Evolutionary conservation across 2,797 vertebrate genomes (phyloP).

Genomic region (Labroides dimidiatus): DNA sequence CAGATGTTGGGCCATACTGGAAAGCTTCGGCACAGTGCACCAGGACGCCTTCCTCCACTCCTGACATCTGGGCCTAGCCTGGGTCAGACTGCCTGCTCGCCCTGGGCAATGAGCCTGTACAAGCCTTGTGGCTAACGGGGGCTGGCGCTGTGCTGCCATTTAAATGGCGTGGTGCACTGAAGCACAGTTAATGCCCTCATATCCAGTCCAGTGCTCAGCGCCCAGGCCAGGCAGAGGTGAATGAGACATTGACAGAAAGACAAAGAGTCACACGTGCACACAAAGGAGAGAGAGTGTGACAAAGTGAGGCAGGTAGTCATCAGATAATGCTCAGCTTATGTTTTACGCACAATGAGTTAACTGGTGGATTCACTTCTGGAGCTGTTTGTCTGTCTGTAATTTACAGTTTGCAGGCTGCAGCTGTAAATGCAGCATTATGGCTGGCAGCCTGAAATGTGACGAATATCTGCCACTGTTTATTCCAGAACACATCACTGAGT

Average conservation of each 20-base stretch:
- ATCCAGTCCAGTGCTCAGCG: slow-evolving; percentile 89
- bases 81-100: slow-evolving; percentile 89
- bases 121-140: slow-evolving; percentile 91
- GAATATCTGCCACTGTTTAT: slow-evolving; percentile 72
- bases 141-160: slow-evolving; percentile 90
- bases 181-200: slow-evolving; percentile 93
- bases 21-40: slow-evolving; percentile 91
- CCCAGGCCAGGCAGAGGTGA: slow-evolving; percentile 90
- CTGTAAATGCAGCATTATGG: slow-evolving; percentile 49
- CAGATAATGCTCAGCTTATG: slow-evolving; percentile 20
- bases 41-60: slow-evolving; percentile 89
- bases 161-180: slow-evolving; percentile 91
- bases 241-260: slow-evolving; percentile 82
- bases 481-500: slow-evolving; percentile 64
- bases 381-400: slow-evolving; percentile 7
- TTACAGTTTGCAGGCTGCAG: slow-evolving; percentile 10
- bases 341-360: slow-evolving; percentile 15
- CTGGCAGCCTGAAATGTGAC: slow-evolving; percentile 62
- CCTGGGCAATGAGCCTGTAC: slow-evolving; percentile 91
- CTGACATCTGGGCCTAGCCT: slow-evolving; percentile 96
- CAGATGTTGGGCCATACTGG: slow-evolving; percentile 98
- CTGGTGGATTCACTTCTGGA: slow-evolving; percentile 8
- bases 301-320: slow-evolving; percentile 11
- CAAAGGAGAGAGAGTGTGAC: slow-evolving; percentile 36
- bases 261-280: slow-evolving; percentile 29